Percentiles rank a stretch among this genome's conserved stretches.
Conservation (phyloP, 2,797 vertebrate genomes). For the Fringilla coelebs region DNA sequence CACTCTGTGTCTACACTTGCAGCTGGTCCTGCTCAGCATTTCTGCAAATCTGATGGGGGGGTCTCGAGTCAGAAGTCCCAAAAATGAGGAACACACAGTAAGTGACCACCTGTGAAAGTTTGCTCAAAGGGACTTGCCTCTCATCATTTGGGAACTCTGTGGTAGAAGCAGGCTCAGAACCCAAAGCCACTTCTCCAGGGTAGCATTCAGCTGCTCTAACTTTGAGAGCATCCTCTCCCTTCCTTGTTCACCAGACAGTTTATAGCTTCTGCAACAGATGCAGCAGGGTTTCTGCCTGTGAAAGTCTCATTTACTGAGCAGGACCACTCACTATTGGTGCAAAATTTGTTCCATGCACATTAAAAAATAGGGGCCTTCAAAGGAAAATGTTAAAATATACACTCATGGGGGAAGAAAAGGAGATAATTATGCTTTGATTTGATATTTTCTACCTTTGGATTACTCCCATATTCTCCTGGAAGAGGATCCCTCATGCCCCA, state of each 20-base stretch:
- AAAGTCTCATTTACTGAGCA: neutral
- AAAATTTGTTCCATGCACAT: neutral
- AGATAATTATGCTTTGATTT: neutral
- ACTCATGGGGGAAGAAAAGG: neutral
- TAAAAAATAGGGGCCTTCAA: neutral
- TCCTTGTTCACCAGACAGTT: neutral
- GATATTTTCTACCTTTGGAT: neutral
- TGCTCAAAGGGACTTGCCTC: constrained; percentile 62
- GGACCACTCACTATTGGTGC: neutral
- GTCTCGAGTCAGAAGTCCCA: neutral
- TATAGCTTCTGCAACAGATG: constrained; percentile 44
- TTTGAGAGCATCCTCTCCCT: constrained; percentile 37
- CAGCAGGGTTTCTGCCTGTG: neutral
- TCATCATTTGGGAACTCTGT: constrained; percentile 56
- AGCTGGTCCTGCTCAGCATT: constrained; percentile 34
- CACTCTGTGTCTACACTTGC: neutral
- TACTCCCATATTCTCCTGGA: neutral
- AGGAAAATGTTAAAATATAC: neutral
- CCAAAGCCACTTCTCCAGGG: constrained; percentile 64
- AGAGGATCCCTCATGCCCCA: rapidly evolving
- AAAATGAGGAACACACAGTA: constrained; percentile 51
- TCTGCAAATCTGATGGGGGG: neutral
- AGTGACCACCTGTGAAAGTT: constrained; percentile 54
- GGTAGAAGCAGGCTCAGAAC: constrained; percentile 48
- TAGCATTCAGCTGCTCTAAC: constrained; percentile 6